Conservation (phyloP, 1,140 invertebrate species). For the Bradysia coprophila region DNA sequence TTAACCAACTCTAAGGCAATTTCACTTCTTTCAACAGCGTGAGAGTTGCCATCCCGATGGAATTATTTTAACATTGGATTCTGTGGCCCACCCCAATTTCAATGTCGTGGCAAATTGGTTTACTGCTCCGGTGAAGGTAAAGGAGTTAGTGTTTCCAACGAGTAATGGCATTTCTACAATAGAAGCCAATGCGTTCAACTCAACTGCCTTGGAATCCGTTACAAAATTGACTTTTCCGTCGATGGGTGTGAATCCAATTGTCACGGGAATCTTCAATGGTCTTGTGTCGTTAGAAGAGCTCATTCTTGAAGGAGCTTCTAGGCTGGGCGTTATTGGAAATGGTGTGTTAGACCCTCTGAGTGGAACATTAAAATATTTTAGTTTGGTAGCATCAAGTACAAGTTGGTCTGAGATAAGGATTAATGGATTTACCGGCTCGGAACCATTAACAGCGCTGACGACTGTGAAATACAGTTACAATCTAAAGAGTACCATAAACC, state of each 20-base stretch:
- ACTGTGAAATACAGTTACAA: neutral
- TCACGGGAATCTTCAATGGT: neutral
- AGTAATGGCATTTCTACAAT: neutral
- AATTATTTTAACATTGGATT: too few relatives aligned
- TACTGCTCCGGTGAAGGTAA: too few relatives aligned
- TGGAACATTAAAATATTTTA: neutral
- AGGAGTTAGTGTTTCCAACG: neutral
- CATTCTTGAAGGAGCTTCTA: neutral
- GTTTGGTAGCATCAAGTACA: neutral
- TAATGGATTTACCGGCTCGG: neutral
- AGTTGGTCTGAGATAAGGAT: neutral
- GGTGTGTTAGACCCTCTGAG: neutral
- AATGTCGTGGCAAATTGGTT: neutral
- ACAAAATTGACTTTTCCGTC: neutral
- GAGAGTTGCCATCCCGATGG: too few relatives aligned
- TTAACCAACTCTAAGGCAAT: too few relatives aligned
- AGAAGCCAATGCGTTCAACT: neutral
- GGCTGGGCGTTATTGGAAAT: neutral
- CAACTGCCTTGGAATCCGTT: neutral
- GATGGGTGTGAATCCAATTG: neutral
- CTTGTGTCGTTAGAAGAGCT: neutral
- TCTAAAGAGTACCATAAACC: neutral
- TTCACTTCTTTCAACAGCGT: too few relatives aligned
- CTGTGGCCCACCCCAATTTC: too few relatives aligned
- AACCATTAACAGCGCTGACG: neutral